Base-by-base conservation (phyloP, 2,113 vertebrate species). In the Periophthalmodon schlosseri region DNA sequence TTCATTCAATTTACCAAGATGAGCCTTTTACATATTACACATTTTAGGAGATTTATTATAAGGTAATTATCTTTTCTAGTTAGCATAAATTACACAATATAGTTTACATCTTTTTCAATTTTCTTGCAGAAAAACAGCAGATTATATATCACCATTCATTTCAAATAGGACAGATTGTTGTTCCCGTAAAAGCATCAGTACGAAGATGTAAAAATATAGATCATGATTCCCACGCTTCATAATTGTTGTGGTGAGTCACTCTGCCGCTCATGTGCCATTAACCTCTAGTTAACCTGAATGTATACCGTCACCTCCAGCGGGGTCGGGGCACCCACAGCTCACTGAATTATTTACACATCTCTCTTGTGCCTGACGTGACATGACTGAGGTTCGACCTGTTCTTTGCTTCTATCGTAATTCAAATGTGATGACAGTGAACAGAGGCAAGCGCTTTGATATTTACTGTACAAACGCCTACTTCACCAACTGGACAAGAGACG, bases 281-380 rank as follows among this genome's bases (percentile, higher is more conserved):
- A 49, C 66, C 66, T 68, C 39, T 24, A 24, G 36, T 47, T 68
- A 49, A 68, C 66, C 66, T 68, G 14, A n/a, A n/a, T 65, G 34
- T 65, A 44, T 44, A 16, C 63, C 4, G 34, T 65, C 66, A 68
- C 66, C 39, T 49, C 23, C 46, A 15, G n/a, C 44, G 28, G 46
- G n/a, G 36, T 68, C 46, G 49, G 15, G 39, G 21, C 39, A 68
- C 21, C 63, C 63, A 44, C 33, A 65, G 63, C 60, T 34, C 60
- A 65, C 8, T 44, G 34, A 44, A 65, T 65, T 65, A 65, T 65
- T 49, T 34, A 60, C 20, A 52, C 56, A 24, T 28, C 15, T 54
- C 56, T 65, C 9, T 56, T 18, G 23, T 12, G 21, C 16, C 47
- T 52, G 33, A 28, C 63, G 47, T 50, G 15, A 65, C 63, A 65